These are phyloP conservation scores for Seriola rivoliana DNA, from an alignment of 2,113 vertebrate species.

Conservation along the genomic window DNA sequence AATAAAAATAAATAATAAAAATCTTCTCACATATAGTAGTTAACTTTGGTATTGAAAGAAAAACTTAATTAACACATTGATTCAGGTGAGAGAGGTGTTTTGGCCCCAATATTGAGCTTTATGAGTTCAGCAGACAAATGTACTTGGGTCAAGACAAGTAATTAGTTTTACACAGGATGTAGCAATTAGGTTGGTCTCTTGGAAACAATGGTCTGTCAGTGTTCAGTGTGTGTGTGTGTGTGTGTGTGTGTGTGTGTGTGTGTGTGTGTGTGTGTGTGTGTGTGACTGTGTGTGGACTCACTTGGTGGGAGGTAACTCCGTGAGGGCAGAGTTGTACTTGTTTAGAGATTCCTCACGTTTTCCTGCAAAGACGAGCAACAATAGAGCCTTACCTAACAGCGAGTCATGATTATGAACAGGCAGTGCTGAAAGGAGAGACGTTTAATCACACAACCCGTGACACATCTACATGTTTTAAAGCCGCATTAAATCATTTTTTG, in stretches of 20 bases:
- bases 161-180: slow-evolving; percentile 8
- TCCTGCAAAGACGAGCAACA: slow-evolving; percentile 62
- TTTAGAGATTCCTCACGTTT: slow-evolving; percentile 79
- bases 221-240: slow-evolving; percentile 11
- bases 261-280: slow-evolving; percentile 18
- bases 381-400: neutral
- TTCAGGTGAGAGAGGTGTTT: slow-evolving; percentile 4
- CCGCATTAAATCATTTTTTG: too few species aligned
- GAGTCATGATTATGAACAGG: neutral
- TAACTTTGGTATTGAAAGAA: slow-evolving; percentile 4
- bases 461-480: neutral
- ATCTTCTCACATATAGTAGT: neutral
- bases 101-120: neutral
- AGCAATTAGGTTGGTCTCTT: neutral
- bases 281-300: slow-evolving; percentile 47
- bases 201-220: neutral
- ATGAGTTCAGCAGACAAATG: slow-evolving; percentile 23
- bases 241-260: slow-evolving; percentile 32
- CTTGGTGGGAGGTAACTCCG: slow-evolving; percentile 78
- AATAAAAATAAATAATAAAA: neutral
- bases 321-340: slow-evolving; percentile 77
- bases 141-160: neutral
- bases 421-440: neutral
- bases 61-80: slow-evolving; percentile 3
- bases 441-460: neutral